These are phyloP conservation scores for Borostomias antarcticus DNA, from an alignment of 2,797 vertebrate species.

Conservation along the genomic window DNA sequence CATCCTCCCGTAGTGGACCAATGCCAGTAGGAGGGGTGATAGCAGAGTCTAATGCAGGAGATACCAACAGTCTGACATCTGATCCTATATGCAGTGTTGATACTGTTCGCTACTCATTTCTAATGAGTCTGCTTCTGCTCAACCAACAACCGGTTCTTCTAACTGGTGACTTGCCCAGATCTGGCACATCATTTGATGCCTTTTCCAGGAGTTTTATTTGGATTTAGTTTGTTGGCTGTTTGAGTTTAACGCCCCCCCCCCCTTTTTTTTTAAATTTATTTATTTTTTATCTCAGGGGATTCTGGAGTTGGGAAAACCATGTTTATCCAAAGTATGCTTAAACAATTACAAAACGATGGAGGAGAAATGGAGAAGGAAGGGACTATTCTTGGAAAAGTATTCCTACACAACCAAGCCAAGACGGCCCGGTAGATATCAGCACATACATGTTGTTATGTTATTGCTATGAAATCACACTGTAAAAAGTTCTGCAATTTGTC, in stretches of 20 bases:
- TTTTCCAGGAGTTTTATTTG: too few species aligned
- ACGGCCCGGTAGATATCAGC: conserved; percentile 19
- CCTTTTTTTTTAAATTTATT: too few species aligned
- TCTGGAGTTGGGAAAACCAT: conserved; percentile 66
- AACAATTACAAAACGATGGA: conserved; percentile 51
- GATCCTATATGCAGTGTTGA: conserved; percentile 54
- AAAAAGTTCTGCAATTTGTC: background rate
- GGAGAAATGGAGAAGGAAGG: conserved; percentile 52
- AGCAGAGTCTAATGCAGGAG: conserved; percentile 10
- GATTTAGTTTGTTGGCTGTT: background rate
- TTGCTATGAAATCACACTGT: background rate
- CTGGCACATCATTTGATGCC: too few species aligned
- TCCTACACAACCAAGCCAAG: conserved; percentile 58
- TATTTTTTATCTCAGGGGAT: conserved; percentile 58
- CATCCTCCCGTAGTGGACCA: background rate
- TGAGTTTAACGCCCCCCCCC: too few species aligned
- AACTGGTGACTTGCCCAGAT: conserved; percentile 53
- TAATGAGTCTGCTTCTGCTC: conserved; percentile 63
- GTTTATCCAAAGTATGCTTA: conserved; percentile 61
- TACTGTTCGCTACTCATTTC: conserved; percentile 61
- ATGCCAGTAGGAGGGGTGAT: background rate
- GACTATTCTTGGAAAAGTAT: conserved; percentile 66
- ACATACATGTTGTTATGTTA: background rate
- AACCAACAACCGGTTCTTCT: conserved; percentile 66
- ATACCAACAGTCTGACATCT: conserved; percentile 9